Percentiles rank a stretch among this genome's conserved stretches.
phyloP scores from a whole-genome alignment of 2,797 vertebrate species.

The Lagocephalus sceleratus region DNA sequence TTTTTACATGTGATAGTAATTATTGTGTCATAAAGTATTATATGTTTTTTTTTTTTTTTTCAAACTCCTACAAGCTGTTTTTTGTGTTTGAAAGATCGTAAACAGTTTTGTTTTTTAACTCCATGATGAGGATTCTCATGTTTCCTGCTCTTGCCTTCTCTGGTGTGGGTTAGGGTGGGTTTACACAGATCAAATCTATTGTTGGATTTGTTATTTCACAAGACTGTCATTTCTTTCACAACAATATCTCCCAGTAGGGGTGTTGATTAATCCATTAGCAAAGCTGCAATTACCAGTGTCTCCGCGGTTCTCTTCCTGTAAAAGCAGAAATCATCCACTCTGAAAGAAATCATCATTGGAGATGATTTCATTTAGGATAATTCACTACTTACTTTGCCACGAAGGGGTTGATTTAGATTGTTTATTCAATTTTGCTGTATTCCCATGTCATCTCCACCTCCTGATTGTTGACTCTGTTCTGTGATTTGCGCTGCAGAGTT shows the following conservation, averaged over 20 bases:
- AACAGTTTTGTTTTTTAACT: too few relatives aligned
- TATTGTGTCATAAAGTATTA: too few relatives aligned
- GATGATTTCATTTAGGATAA: conserved; percentile 10
- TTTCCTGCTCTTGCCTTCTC: neutral
- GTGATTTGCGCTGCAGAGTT: too few relatives aligned
- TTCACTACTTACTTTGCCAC: conserved; percentile 30
- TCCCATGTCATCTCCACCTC: conserved; percentile 20
- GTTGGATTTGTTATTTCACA: conserved; percentile 35
- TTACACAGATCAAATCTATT: conserved; percentile 27
- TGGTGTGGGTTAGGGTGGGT: too few relatives aligned
- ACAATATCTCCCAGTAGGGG: conserved; percentile 26
- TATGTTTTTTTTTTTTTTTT: too few relatives aligned
- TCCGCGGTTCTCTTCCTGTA: conserved; percentile 33
- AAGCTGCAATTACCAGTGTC: conserved; percentile 30
- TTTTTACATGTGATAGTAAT: too few relatives aligned
- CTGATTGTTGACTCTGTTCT: conserved; percentile 5
- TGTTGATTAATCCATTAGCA: conserved; percentile 51
- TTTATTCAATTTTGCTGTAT: conserved; percentile 31
- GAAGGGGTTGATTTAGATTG: conserved; percentile 34
- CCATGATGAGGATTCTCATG: too few relatives aligned
- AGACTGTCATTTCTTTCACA: conserved; percentile 31
- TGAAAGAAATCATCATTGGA: conserved; percentile 28
- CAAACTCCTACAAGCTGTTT: too few relatives aligned
- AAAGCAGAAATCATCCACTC: conserved; percentile 25
- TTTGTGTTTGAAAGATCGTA: too few relatives aligned